phyloP scores from a whole-genome alignment of 23 tunicate genomes.

The Pegea sp. region DNA sequence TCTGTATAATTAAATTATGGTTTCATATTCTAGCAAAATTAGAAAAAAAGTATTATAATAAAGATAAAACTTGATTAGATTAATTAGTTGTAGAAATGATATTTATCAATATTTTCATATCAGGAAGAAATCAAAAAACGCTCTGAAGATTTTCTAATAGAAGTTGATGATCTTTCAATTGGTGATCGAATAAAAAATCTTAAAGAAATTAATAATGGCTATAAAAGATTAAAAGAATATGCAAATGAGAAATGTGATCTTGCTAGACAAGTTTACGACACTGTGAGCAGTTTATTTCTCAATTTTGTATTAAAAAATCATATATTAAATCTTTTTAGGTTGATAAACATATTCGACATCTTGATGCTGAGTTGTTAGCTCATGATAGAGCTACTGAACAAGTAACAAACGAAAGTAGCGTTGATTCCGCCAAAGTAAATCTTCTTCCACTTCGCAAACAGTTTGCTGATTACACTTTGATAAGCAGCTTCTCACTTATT shows the following conservation, averaged over 20 bases:
- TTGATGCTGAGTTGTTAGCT: slow-evolving; percentile 78
- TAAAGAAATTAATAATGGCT: slow-evolving; percentile 54
- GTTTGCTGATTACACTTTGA: no score
- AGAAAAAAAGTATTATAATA: no score
- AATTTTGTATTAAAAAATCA: neutral
- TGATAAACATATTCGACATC: slow-evolving; percentile 70
- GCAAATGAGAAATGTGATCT: slow-evolving; percentile 81
- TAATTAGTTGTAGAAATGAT: neutral
- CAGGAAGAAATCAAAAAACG: slow-evolving; percentile 55
- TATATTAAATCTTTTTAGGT: slow-evolving; percentile 23
- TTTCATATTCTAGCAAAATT: no score
- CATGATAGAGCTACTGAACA: no score
- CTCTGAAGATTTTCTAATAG: slow-evolving; percentile 36
- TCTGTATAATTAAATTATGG: no score
- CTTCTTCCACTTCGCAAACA: no score
- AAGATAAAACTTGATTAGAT: neutral
- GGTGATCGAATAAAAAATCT: slow-evolving; percentile 28
- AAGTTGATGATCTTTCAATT: slow-evolving; percentile 43
- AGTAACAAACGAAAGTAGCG: no score
- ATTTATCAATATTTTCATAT: neutral
- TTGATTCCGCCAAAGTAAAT: no score
- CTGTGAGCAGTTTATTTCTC: slow-evolving; percentile 12
- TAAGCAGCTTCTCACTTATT: no score
- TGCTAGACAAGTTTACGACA: slow-evolving; percentile 77
- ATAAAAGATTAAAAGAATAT: slow-evolving; percentile 67